These are phyloP conservation scores for Coregonus suidteri DNA, from an alignment of 2,797 vertebrate genomes.

Conservation along the genomic window DNA sequence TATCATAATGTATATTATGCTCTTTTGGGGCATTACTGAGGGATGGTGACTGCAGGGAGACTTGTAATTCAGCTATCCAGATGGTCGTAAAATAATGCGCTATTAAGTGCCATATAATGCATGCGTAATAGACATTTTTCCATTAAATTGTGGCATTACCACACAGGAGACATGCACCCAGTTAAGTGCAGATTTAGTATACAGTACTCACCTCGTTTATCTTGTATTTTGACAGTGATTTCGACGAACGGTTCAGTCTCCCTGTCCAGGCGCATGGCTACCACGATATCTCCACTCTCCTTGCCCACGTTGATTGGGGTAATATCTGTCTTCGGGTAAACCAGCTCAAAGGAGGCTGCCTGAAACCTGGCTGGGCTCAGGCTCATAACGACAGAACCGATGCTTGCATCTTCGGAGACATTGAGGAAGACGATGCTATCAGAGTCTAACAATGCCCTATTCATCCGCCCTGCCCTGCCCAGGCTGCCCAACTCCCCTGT, in stretches of 20 bases:
- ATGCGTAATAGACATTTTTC: conserved; percentile 33
- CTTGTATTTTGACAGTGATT: conserved; percentile 80
- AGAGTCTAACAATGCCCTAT: conserved; percentile 64
- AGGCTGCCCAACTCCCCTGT: conserved; percentile 27
- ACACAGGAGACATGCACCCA: not conserved
- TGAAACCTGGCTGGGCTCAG: conserved; percentile 75
- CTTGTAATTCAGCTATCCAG: conserved; percentile 46
- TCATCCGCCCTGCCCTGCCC: conserved; percentile 46
- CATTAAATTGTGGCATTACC: conserved; percentile 50
- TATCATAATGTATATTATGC: conserved; percentile 21
- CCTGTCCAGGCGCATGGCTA: conserved; percentile 78
- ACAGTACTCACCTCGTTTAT: conserved; percentile 80
- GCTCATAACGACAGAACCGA: conserved; percentile 78
- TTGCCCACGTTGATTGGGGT: conserved; percentile 78
- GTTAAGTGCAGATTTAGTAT: conserved; percentile 31
- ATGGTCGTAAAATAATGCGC: conserved; percentile 45
- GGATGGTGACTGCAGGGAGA: conserved; percentile 9
- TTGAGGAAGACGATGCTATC: conserved; percentile 67
- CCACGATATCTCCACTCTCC: conserved; percentile 80
- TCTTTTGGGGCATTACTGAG: conserved; percentile 36
- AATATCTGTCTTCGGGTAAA: conserved; percentile 74
- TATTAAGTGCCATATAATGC: conserved; percentile 35
- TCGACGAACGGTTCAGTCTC: conserved; percentile 78
- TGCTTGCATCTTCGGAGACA: conserved; percentile 79
- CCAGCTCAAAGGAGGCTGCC: conserved; percentile 77